Evolutionary conservation across 2,888 invertebrate species (phyloP), one percentile per base, ranked within the genome.

Genomic region (Trissolcus japonicus): DNA sequence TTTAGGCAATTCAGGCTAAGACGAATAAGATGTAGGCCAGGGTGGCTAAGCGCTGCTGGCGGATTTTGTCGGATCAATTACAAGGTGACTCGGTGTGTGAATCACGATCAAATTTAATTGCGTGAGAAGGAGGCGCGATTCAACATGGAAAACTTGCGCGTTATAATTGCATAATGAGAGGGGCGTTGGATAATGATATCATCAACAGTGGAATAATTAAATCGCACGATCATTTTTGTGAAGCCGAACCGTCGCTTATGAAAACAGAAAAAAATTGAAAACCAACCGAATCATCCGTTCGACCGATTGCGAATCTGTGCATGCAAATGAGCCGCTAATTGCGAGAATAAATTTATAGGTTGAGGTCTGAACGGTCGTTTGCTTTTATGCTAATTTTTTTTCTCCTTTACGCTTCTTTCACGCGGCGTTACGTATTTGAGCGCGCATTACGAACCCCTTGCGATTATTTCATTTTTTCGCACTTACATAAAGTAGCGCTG

Each of bases 361-460:
- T 77, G 73, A 77, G 77, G 77, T 77, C 77, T 77, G 11, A 43
- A 63, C 63, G 57, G 71, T 56, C 62, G 59, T 54, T 35, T 67
- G 67, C 48, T 68, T 72, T 68, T 65, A 77, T 46, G 73, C 68
- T 51, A 21, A 61, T 69, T 55, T 74, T 65, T 73, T 73, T 51
- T 59, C 61, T 55, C 67, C 53, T 65, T 73, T 48, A 48, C 43
- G 51, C 55, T 68, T 71, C 46, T 46, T 68, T 53, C 68, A 73
- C 43, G 16, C 48, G 55, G 43, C 17, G 62, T 67, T 71, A 50
- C 72, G 68, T 63, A 65, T 67, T 72, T 63, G 63, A 68, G 48
- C 2, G 54, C 29, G 16, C 9, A 11, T 35, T 35, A 35, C 35
- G 35, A 35, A 9, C 35, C n/a, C 35, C 35, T 11, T 9, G 35